Base-by-base conservation (phyloP, 2,888 invertebrate species). In the Erebia aethiops region DNA sequence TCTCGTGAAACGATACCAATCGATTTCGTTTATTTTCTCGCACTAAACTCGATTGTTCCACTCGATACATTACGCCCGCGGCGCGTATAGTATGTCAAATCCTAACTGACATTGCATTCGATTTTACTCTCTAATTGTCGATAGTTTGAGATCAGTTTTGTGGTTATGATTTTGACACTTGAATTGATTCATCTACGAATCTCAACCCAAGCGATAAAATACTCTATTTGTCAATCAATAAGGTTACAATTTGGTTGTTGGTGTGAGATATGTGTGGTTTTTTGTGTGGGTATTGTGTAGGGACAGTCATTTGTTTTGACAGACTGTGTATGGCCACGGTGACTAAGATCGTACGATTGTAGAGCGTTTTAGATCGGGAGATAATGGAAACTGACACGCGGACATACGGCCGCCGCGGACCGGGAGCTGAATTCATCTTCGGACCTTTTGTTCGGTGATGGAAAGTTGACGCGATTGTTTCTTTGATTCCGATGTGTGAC, bases 11-110 rank as follows among this genome's bases (percentile, higher is more conserved):
- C 84, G 90, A 90, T 91, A 86, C 86, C 86, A 85, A 89, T 88
- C 90, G 90, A 90, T 89, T 88, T 86, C 86, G 84, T 90, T 90
- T 90, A 89, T 89, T 89, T 90, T 90, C 87, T 88, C 83, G 84
- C 84, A 83, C 85, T 85, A 87, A 83, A 83, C 84, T 85, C 85
- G 89, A 91, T 90, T 89, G 89, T 91, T 87, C 87, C 87, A 86
- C 87, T 86, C 86, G 87, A 85, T 87, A 85, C 82, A 77, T 77
- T 79, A 78, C 78, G 81, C 83, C 80, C 77, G 81, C 78, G 79
- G 84, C 84, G 84, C 71, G 80, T 80, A 82, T 84, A 81, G 77
- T 77, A 74, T 71, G 80, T 86, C 84, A 83, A 84, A 85, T 81
- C 78, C 76, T 75, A 82, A 82, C 78, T 77, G 76, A 82, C 82